Evolutionary conservation across 2,797 vertebrate species (phyloP).

Genomic region (Valencia hispanica): DNA sequence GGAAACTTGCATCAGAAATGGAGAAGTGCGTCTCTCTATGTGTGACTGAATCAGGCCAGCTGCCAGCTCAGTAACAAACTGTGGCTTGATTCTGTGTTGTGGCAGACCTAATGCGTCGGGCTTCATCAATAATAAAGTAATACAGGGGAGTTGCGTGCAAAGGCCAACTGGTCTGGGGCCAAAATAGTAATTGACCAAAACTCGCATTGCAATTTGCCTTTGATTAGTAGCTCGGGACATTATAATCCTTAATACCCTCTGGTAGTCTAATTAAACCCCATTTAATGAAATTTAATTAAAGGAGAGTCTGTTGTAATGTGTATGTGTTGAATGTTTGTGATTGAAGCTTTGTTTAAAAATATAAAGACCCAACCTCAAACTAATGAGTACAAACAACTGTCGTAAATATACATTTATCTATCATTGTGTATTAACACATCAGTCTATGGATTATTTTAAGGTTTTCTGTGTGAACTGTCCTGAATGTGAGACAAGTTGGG

Average conservation of each 20-base stretch:
- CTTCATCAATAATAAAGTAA: constrained; percentile 69
- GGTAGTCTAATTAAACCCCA: constrained; percentile 57
- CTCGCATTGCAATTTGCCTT: constrained; percentile 53
- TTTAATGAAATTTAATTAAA: constrained; percentile 60
- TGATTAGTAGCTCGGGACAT: constrained; percentile 63
- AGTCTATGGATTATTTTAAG: constrained; percentile 7
- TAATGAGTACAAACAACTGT: constrained; percentile 2
- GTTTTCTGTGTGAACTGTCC: constrained; percentile 30
- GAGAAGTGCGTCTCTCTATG: constrained; percentile 51
- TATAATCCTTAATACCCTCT: constrained; percentile 52
- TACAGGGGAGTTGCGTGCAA: constrained; percentile 52
- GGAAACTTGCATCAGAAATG: constrained; percentile 64
- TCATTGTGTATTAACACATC: neutral
- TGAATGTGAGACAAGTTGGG: constrained; percentile 41
- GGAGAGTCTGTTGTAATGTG: neutral
- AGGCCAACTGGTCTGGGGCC: constrained; percentile 56
- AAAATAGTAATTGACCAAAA: constrained; percentile 64
- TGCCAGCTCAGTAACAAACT: constrained; percentile 30
- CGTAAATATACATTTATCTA: neutral
- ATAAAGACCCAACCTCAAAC: neutral
- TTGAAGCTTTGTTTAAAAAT: constrained; percentile 38
- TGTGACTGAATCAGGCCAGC: constrained; percentile 53
- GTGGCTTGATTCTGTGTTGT: constrained; percentile 38
- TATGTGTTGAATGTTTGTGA: constrained; percentile 10
- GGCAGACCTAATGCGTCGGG: constrained; percentile 32